Percentiles rank a stretch among this genome's conserved stretches.
Evolutionary conservation across 1,140 invertebrate species (phyloP).

Genomic region (Brachionus manjavacas): DNA sequence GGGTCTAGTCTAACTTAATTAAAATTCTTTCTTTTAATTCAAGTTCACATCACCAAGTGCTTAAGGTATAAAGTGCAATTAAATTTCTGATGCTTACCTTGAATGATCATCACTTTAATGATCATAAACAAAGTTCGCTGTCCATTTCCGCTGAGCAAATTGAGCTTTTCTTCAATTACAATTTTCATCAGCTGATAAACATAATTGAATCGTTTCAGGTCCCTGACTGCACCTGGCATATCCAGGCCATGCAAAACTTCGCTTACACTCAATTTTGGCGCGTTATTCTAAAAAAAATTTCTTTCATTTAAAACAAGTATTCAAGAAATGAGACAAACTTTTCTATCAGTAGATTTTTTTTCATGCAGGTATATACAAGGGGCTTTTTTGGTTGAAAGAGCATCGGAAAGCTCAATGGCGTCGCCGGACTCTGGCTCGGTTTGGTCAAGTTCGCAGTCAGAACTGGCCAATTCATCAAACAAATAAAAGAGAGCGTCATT

Average conservation of each 20-base stretch:
- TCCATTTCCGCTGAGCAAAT: constrained; percentile 79
- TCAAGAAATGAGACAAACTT: constrained; percentile 45
- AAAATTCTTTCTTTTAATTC: too few species aligned
- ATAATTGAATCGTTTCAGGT: constrained; percentile 89
- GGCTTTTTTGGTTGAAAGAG: constrained; percentile 45
- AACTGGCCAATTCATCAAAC: constrained; percentile 33
- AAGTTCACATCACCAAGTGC: too few species aligned
- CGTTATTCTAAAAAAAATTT: constrained; percentile 69
- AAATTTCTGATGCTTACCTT: constrained; percentile 63
- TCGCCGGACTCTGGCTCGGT: constrained; percentile 45
- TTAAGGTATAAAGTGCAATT: not conserved
- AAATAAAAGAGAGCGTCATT: not conserved
- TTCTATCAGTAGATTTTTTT: constrained; percentile 49
- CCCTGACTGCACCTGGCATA: constrained; percentile 84
- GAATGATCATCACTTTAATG: constrained; percentile 83
- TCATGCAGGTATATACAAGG: constrained; percentile 47
- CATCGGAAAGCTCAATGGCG: constrained; percentile 44
- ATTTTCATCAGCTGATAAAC: constrained; percentile 74
- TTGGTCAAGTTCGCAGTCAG: constrained; percentile 48
- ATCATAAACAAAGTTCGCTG: constrained; percentile 86
- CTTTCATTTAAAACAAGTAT: not conserved
- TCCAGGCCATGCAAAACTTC: constrained; percentile 89
- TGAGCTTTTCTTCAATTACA: constrained; percentile 75
- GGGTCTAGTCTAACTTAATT: too few species aligned
- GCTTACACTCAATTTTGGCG: constrained; percentile 79